Evolutionary conservation across 2,797 vertebrate genomes (phyloP).

Genomic region (Fratercula arctica): DNA sequence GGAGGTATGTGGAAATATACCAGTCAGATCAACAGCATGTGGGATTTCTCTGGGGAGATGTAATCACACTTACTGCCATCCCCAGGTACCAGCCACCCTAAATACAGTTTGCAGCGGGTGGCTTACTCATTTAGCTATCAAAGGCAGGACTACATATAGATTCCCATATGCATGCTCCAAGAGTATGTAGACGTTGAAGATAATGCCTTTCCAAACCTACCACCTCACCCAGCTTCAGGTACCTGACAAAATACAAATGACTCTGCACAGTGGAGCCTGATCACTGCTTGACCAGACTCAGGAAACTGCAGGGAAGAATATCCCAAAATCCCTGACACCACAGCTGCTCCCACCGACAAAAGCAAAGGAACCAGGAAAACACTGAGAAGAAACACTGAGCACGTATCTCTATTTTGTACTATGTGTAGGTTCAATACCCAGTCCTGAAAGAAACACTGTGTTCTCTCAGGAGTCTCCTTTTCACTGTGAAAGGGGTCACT

Average conservation of each 20-base stretch:
- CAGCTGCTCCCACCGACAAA: neutral
- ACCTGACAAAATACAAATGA: neutral
- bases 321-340: fast-evolving
- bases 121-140: neutral
- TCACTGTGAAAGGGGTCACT: neutral
- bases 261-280: neutral
- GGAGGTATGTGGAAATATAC: neutral
- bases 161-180: fast-evolving
- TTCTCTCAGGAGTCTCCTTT: neutral
- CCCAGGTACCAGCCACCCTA: neutral
- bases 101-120: neutral
- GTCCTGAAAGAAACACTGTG: neutral
- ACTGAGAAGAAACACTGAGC: neutral
- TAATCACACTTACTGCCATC: neutral
- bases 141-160: fast-evolving
- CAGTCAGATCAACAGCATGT: neutral
- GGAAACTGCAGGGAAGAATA: neutral
- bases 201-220: neutral
- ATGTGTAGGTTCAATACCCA: neutral
- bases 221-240: neutral
- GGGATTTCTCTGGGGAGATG: neutral
- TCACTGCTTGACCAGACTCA: neutral
- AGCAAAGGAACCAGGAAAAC: neutral
- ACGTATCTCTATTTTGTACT: neutral
- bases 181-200: neutral